Conservation (phyloP, 2,888 invertebrate genomes). For the Tanypteryx hageni region DNA sequence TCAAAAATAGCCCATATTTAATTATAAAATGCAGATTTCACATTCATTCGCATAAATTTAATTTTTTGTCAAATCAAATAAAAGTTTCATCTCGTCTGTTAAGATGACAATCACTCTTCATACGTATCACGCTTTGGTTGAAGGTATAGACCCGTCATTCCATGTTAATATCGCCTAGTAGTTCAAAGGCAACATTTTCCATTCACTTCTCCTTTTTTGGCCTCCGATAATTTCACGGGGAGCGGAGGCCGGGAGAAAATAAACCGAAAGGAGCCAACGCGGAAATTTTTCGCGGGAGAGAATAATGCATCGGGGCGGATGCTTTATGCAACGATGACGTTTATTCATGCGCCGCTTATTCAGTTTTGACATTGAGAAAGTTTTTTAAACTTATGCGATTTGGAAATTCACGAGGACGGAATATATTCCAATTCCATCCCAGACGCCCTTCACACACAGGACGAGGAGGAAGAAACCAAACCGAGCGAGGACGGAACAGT, state of each 20-base stretch:
- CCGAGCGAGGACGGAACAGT: not conserved
- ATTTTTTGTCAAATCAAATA: too few species aligned
- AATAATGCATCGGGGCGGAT: slow-evolving; percentile 56
- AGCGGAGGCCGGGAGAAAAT: not conserved
- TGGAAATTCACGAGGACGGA: slow-evolving; percentile 58
- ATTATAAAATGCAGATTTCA: too few species aligned
- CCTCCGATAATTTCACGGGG: not conserved
- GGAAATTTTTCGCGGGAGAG: slow-evolving; percentile 21
- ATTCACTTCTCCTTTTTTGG: too few species aligned
- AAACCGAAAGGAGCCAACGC: not conserved
- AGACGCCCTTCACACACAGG: slow-evolving; percentile 52
- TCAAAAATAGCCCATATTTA: too few species aligned
- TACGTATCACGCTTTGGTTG: too few species aligned
- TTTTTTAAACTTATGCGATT: slow-evolving; percentile 59
- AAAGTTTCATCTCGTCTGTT: too few species aligned
- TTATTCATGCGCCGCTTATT: slow-evolving; percentile 55
- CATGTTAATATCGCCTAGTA: too few species aligned
- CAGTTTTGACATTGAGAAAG: slow-evolving; percentile 64
- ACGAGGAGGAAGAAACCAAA: not conserved
- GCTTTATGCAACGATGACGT: slow-evolving; percentile 55
- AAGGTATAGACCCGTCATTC: too few species aligned
- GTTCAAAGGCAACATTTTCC: too few species aligned
- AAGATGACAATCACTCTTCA: too few species aligned
- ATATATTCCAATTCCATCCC: slow-evolving; percentile 37
- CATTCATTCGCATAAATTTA: too few species aligned